These are phyloP conservation scores for Tachystola acroxantha DNA, from an alignment of 2,888 invertebrate species.

Conservation along the genomic window DNA sequence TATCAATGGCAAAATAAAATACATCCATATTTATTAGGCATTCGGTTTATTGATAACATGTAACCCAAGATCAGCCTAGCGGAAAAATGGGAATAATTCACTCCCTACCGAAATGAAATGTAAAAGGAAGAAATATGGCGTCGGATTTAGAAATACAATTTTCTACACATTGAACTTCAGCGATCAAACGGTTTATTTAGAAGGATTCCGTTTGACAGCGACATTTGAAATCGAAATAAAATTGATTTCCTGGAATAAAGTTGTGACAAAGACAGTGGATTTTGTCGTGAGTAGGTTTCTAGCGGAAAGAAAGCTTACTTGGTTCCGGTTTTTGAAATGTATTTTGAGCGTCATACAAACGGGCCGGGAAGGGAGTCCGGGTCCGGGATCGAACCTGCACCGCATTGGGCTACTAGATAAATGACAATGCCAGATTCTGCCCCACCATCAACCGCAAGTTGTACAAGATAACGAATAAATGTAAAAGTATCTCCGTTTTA, in stretches of 20 bases:
- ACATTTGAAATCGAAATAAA: constrained; percentile 36
- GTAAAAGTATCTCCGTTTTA: too few species aligned
- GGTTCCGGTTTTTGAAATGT: too few species aligned
- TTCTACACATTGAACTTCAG: constrained; percentile 42
- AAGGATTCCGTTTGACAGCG: constrained; percentile 47
- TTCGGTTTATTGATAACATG: constrained; percentile 6
- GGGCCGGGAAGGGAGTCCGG: too few species aligned
- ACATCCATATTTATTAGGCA: constrained; percentile 13
- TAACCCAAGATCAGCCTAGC: constrained; percentile 13
- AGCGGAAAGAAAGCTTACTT: too few species aligned
- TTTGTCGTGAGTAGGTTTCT: background rate
- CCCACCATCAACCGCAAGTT: too few species aligned
- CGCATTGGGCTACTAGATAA: too few species aligned
- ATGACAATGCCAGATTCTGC: too few species aligned
- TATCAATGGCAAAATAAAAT: background rate
- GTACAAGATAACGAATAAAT: too few species aligned
- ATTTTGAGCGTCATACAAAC: too few species aligned
- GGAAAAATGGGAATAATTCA: constrained; percentile 14
- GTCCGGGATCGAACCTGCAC: too few species aligned
- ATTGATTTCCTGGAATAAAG: constrained; percentile 31
- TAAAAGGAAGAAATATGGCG: constrained; percentile 26
- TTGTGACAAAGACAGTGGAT: constrained; percentile 14
- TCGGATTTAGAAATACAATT: constrained; percentile 55
- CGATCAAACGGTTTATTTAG: constrained; percentile 44
- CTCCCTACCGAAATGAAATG: constrained; percentile 8